These are phyloP conservation scores for Emmelina monodactyla DNA, from an alignment of 2,888 invertebrate genomes.

Conservation along the genomic window DNA sequence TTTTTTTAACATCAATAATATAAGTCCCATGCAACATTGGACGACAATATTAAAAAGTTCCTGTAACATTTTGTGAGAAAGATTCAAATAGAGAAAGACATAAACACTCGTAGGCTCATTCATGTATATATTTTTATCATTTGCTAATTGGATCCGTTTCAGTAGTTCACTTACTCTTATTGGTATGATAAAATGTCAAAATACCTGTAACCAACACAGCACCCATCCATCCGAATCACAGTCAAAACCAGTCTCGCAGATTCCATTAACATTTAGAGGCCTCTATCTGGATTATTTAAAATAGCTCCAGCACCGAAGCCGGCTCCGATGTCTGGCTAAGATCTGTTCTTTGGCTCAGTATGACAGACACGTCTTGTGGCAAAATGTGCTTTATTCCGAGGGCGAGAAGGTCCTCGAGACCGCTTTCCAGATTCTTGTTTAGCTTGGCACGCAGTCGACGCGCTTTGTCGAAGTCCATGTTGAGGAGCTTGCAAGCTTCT, in stretches of 20 bases:
- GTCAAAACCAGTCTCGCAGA: neutral
- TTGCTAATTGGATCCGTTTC: too few relatives aligned
- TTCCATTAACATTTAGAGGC: constrained; percentile 24
- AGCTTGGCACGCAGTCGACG: constrained; percentile 75
- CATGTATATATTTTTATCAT: too few relatives aligned
- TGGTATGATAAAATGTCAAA: too few relatives aligned
- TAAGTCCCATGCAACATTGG: too few relatives aligned
- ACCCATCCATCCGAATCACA: neutral
- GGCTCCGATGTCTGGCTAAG: constrained; percentile 30
- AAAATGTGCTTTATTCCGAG: constrained; percentile 24
- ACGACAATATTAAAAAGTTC: too few relatives aligned
- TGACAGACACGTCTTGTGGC: constrained; percentile 26
- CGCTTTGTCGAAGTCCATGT: constrained; percentile 79
- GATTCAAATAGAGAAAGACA: too few relatives aligned
- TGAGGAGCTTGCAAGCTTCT: constrained; percentile 79
- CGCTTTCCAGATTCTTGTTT: constrained; percentile 21
- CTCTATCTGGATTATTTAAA: constrained; percentile 43
- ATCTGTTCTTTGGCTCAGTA: constrained; percentile 53
- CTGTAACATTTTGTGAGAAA: too few relatives aligned
- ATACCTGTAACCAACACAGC: neutral
- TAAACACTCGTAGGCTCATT: too few relatives aligned
- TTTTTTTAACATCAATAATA: too few relatives aligned
- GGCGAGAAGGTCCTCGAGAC: constrained; percentile 17
- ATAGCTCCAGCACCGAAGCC: constrained; percentile 45
- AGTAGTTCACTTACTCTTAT: too few relatives aligned